Base-by-base conservation (phyloP, 2,888 invertebrate genomes). In the Phyto melanocephala region DNA sequence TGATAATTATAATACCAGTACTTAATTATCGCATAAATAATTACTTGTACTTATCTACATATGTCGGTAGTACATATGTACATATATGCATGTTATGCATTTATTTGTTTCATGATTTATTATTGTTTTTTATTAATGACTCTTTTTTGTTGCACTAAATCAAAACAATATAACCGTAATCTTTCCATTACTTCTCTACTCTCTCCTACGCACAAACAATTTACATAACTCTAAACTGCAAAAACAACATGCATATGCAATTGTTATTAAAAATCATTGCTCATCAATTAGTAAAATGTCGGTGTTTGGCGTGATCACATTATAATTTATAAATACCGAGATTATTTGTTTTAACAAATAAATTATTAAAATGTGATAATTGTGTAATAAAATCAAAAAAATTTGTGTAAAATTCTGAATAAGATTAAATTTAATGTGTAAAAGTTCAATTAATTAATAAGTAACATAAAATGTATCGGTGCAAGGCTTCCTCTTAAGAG, bases 271-370 rank as follows among this genome's bases (percentile, higher is more conserved):
- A 15, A 58, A 58, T 37, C 24, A 35, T 58, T 37, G 20, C 17
- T 20, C 20, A 37, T 58, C 37, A 58, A 37, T 58, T 37, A 37
- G 58, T 58, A 10, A 58, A 58, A 20, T 58, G n/a, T 58, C 37
- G 37, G 20, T 58, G 35, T 22, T 58, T 37, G 15, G 20, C 15
- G 11, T 13, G 58, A 28, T 22, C 37, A 20, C 22, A 37, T 37
- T 17, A 37, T 37, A 37, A 20, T 13, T 58, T 0, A n/a, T 8
- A n/a, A 52, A n/a, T 15, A 8, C 5, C n/a, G 6, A 17, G 10
- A 7, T 50, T 1, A 22, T 20, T 4, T 24, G 52, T 52, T 52
- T 28, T 7, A n/a, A 28, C n/a, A n/a, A 52, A 52, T n/a, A n/a
- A 28, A 52, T 52, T 52, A 28, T n/a, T 50, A 1, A 50, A 50